Base-by-base conservation (phyloP, 2,797 vertebrate species). In the Rhinatrema bivittatum region DNA sequence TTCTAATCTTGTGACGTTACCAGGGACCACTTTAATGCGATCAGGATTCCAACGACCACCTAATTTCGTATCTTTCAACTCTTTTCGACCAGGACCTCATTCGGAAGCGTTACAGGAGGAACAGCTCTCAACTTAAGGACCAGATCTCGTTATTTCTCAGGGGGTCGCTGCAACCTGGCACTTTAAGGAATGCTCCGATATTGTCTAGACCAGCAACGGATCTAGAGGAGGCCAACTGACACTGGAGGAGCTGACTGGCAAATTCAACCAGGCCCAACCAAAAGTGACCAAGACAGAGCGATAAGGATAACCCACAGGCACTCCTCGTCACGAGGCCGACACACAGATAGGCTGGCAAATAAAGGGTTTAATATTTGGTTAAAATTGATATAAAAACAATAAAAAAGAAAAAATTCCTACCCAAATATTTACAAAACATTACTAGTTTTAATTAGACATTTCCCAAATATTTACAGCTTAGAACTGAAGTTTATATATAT, bases 321-420 rank as follows among this genome's bases (percentile, higher is more conserved):
- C 90, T 94, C 93, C 93, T 91, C 84, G 79, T 87, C 81, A 93
- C 90, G 90, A 93, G 92, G 91, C 91, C 93, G 91, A 94, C 89
- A 94, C 80, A 87, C 94, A 91, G 93, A 94, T 88, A 96, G 89
- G 93, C 94, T 96, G 93, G 93, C 87, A 97, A 97, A 98, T 94
- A 98, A 92, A 95, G 93, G 92, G 89, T 91, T 95, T 91, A 91
- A 94, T 90, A 97, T 90, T 88, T 94, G 91, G 92, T 94, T 97
- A 97, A 92, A 96, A 96, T 89, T 86, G 85, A n/a, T 79, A 81
- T 68, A 42, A 46, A 50, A 62, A 76, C 75, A 78, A 79, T 84
- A 82, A 84, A 77, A 71, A 78, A 57, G 62, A 46, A 53, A 71
- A 60, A 80, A 68, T 76, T 62, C 79, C 76, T 76, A 70, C 74